phyloP scores from a whole-genome alignment of 1,140 invertebrate genomes.

The Drosophila hydei region DNA sequence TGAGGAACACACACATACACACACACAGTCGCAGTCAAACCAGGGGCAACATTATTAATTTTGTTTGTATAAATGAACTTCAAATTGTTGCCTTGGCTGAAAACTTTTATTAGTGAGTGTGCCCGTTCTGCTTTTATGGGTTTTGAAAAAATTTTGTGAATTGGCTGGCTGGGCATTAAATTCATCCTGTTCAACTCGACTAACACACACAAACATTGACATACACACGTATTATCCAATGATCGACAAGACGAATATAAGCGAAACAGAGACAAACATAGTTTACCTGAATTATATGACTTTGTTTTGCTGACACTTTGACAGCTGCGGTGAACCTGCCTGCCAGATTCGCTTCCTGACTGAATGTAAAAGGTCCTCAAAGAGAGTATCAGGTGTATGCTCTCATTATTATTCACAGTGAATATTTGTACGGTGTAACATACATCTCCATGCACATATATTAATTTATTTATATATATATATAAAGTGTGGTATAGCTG shows the following conservation, averaged over 20 bases:
- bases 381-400: conserved; percentile 37
- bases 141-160: conserved; percentile 25
- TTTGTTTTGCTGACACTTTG: conserved; percentile 41
- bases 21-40: conserved; percentile 21
- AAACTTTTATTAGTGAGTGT: conserved; percentile 38
- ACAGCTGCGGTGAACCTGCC: conserved; percentile 34
- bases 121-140: conserved; percentile 29
- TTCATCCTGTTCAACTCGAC: conserved; percentile 36
- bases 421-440: conserved; percentile 7
- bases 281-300: conserved; percentile 34
- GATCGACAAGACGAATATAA: conserved; percentile 2
- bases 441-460: conserved; percentile 12
- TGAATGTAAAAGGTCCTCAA: not conserved
- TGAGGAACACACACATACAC: conserved; percentile 24
- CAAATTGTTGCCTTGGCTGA: conserved; percentile 44
- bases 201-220: conserved; percentile 4
- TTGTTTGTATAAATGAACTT: conserved; percentile 45
- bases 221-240: conserved; percentile 8
- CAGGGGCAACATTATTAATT: conserved; percentile 52
- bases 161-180: conserved; percentile 26
- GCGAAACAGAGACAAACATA: conserved; percentile 36
- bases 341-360: conserved; percentile 31
- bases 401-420: not conserved
- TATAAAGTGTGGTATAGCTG: conserved; percentile 26
- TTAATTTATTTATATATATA: conserved; percentile 7